Evolutionary conservation across 2,888 invertebrate species (phyloP), one percentile per base, ranked within the genome.

Genomic region (Yponomeuta malinellus): DNA sequence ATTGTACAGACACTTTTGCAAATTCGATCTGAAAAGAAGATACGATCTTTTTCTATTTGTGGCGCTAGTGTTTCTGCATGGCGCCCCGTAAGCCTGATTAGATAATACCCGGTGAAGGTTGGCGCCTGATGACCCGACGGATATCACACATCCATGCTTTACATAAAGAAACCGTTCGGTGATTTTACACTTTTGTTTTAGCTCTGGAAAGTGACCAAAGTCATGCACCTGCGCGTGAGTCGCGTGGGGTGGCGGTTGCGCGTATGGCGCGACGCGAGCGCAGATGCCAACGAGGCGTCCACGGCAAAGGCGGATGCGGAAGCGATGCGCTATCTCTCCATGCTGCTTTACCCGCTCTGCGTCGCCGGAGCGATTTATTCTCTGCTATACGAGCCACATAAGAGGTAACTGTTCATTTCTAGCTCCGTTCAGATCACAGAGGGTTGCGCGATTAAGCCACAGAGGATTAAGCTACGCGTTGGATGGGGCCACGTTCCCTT

Each of bases 141-240:
- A 43, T 8, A 8, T 43, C 43, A 43, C 43, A 8, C 43, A 6
- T 43, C 43, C 43, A 1, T 1, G 43, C 6, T 43, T 43, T 9
- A 8, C 43, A 5, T 43, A 43, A 5, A 8, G 37, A 43, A 43
- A 43, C 8, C 8, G 9, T 43, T 2, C 2, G 33, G 33, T 43
- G 8, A 43, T 43, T 43, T 8, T 6, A 43, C 0, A 10, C 31
- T 23, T 12, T 12, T 73, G 29, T 86, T 89, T 65, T 83, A 97
- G 96, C 81, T 98, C 72, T 99, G 99, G 99, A 99, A 99, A 90
- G 96, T 98, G 66, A 97, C 95, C 74, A 99, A 98, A 85, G 97
- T 99, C 10, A 93, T 97, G 3, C 97, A 97, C 83, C 81, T 97
- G n/a, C 93, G 93, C 48, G 80, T 95, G 48, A 85, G 86, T 10